Percentiles rank a stretch among this genome's conserved stretches.
Conservation (phyloP, 2,797 vertebrate species). For the Enteromius viviparus region DNA sequence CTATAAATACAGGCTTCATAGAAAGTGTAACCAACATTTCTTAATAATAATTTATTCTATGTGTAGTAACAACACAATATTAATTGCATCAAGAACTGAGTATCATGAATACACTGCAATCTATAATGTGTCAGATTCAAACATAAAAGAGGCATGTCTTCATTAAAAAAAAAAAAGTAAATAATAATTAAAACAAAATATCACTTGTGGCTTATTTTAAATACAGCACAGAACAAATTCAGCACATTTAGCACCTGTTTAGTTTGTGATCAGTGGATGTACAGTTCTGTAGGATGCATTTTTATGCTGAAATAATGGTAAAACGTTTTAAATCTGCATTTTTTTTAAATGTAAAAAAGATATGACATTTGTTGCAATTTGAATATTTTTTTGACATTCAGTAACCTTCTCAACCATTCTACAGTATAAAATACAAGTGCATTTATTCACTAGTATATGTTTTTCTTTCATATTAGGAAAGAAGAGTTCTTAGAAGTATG, state of each 20-base stretch:
- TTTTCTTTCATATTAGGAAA: background rate
- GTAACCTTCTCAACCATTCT: background rate
- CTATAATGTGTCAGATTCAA: background rate
- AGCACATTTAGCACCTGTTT: background rate
- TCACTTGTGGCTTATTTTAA: background rate
- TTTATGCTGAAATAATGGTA: background rate
- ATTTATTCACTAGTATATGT: background rate
- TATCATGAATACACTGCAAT: background rate
- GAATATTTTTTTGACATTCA: background rate
- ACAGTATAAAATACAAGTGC: background rate
- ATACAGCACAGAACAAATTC: background rate
- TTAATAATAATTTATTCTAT: background rate
- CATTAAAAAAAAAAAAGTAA: background rate
- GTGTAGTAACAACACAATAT: background rate
- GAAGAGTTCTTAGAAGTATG: background rate
- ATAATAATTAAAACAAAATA: background rate
- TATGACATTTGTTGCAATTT: background rate
- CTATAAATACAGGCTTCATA: no score
- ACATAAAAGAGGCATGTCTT: background rate
- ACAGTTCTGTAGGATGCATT: background rate
- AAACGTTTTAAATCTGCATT: background rate
- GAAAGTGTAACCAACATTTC: no score
- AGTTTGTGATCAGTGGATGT: background rate
- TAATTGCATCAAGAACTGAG: background rate
- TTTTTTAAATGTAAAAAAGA: no score